phyloP scores from a whole-genome alignment of 2,797 vertebrate species.

The Rhincodon typus region DNA sequence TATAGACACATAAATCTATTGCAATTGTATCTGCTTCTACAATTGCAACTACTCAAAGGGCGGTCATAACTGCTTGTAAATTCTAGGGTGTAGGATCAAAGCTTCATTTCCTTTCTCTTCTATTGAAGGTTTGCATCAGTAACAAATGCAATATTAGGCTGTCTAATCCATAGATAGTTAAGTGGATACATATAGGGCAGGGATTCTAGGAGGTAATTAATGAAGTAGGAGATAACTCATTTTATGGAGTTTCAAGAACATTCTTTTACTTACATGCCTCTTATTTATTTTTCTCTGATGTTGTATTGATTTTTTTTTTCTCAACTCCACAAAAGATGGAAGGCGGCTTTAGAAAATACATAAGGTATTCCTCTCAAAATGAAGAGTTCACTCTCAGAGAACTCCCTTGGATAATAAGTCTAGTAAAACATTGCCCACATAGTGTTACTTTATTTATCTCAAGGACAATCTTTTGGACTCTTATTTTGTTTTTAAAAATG shows the following conservation, averaged over 20 bases:
- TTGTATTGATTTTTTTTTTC: constrained; percentile 34
- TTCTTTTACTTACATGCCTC: constrained; percentile 15
- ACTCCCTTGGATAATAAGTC: constrained; percentile 4
- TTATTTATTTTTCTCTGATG: constrained; percentile 30
- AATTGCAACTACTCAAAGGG: background rate
- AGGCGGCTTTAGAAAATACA: constrained; percentile 1
- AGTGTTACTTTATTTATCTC: background rate
- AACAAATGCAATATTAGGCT: background rate
- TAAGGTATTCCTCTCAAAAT: background rate
- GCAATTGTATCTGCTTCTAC: background rate
- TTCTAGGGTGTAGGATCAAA: background rate
- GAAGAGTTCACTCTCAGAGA: background rate
- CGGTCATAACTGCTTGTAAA: background rate
- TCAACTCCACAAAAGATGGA: background rate
- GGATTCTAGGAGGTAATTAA: background rate
- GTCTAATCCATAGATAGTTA: background rate
- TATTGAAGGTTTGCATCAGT: background rate
- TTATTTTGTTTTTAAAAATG: constrained; percentile 27
- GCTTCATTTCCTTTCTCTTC: too few relatives aligned
- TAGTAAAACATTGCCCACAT: background rate
- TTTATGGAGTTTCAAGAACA: background rate
- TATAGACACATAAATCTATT: background rate
- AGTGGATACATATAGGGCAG: background rate
- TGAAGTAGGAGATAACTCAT: background rate
- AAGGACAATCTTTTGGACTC: background rate